Percentiles rank a stretch among this genome's conserved stretches.
phyloP scores from a whole-genome alignment of 2,113 vertebrate genomes.

The Lontra canadensis region DNA sequence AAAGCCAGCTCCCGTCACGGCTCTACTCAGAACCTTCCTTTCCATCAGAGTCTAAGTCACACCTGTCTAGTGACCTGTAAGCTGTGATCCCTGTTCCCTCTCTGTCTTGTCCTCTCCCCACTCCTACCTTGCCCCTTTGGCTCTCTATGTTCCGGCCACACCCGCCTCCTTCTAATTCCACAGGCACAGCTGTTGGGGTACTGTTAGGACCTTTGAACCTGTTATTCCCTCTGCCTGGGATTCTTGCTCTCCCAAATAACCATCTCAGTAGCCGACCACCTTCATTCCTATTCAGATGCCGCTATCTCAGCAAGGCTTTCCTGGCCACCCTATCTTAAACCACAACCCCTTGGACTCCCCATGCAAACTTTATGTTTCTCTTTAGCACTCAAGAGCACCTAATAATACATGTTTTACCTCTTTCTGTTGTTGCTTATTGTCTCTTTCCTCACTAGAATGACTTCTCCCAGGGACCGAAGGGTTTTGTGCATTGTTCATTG shows the following conservation, averaged over 20 bases:
- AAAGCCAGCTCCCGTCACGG: neutral
- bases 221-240: neutral
- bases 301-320: neutral
- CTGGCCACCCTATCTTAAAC: neutral
- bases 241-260: neutral
- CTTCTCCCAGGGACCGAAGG: neutral
- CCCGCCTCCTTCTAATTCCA: too few species aligned
- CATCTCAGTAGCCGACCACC: neutral
- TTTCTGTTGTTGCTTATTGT: neutral
- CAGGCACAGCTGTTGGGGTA: rapidly evolving
- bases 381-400: neutral
- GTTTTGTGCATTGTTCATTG: neutral
- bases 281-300: neutral
- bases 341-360: neutral
- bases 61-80: rapidly evolving
- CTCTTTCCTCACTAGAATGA: neutral
- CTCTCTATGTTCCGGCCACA: neutral
- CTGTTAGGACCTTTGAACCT: neutral
- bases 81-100: neutral
- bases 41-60: neutral
- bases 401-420: neutral
- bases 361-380: neutral
- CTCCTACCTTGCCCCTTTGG: too few species aligned
- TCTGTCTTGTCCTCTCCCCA: neutral
- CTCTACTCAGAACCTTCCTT: neutral